These are phyloP conservation scores for Sitophilus oryzae DNA, from an alignment of 1,140 invertebrate species.

Conservation along the genomic window DNA sequence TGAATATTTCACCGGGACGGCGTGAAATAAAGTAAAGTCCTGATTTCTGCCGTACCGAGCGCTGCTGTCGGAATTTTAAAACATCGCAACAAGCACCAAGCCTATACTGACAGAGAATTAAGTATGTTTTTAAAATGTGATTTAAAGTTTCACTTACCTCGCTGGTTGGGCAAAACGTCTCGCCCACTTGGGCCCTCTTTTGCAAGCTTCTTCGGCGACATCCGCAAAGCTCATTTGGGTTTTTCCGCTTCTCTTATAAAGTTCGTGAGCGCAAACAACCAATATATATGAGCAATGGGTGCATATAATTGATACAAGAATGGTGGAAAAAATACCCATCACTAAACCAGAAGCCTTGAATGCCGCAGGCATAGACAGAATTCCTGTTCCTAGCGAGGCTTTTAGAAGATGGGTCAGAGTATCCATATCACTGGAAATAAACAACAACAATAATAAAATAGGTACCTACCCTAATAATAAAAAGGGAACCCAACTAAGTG, in stretches of 20 bases:
- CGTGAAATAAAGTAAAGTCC: no score
- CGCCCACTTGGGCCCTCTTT: conserved; percentile 61
- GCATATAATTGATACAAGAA: conserved; percentile 76
- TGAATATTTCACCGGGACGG: no score
- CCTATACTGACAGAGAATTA: no score
- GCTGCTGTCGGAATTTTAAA: no score
- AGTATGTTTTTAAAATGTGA: no score
- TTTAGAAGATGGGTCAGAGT: conserved; percentile 82
- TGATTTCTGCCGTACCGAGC: no score
- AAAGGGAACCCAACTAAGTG: neutral
- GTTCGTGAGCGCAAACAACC: conserved; percentile 73
- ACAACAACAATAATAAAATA: neutral
- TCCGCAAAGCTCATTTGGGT: conserved; percentile 72
- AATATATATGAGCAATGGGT: conserved; percentile 82
- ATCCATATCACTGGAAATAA: conserved; percentile 63
- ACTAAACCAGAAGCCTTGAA: conserved; percentile 75
- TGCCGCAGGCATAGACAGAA: conserved; percentile 83
- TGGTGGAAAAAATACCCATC: conserved; percentile 68
- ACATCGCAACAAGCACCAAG: no score
- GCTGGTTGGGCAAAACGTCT: conserved; percentile 55
- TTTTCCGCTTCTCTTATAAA: conserved; percentile 63
- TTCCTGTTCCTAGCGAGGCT: conserved; percentile 85
- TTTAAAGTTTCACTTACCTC: conserved; percentile 56
- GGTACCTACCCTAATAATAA: neutral
- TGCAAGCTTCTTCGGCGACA: conserved; percentile 66